Evolutionary conservation across 1,140 invertebrate genomes (phyloP).

Genomic region (Phortica variegata): DNA sequence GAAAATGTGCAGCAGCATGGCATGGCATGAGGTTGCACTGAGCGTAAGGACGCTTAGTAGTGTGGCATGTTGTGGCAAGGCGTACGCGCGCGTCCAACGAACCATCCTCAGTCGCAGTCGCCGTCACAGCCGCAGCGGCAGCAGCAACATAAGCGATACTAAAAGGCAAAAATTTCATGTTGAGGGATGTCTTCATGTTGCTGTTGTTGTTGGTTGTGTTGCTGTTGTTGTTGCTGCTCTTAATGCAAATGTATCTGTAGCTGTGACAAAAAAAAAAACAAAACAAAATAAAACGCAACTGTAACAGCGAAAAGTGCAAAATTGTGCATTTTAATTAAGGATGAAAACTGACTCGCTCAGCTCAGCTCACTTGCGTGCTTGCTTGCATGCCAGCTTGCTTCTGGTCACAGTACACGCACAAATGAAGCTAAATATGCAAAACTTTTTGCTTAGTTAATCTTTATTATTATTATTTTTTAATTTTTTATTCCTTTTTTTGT

Average conservation of each 20-base stretch:
- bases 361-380: constrained; percentile 8
- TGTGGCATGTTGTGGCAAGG: too few species aligned
- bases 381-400: background rate
- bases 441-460: too few species aligned
- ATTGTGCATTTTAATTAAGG: constrained; percentile 56
- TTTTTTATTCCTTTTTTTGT: too few species aligned
- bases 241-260: constrained; percentile 53
- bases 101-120: too few species aligned
- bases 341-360: constrained; percentile 26
- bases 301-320: constrained; percentile 46
- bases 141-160: constrained; percentile 26
- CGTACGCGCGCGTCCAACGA: too few species aligned
- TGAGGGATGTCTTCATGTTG: constrained; percentile 5
- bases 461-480: too few species aligned
- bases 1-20: too few species aligned
- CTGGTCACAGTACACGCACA: constrained; percentile 10
- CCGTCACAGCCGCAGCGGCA: too few species aligned
- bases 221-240: constrained; percentile 20
- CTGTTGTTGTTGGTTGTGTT: constrained; percentile 4
- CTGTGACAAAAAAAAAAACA: constrained; percentile 1
- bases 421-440: constrained; percentile 7
- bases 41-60: too few species aligned
- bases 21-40: too few species aligned
- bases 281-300: background rate
- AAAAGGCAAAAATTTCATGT: constrained; percentile 12